phyloP scores from a whole-genome alignment of 2,797 vertebrate species.

The Phyllotis vaccarum region DNA sequence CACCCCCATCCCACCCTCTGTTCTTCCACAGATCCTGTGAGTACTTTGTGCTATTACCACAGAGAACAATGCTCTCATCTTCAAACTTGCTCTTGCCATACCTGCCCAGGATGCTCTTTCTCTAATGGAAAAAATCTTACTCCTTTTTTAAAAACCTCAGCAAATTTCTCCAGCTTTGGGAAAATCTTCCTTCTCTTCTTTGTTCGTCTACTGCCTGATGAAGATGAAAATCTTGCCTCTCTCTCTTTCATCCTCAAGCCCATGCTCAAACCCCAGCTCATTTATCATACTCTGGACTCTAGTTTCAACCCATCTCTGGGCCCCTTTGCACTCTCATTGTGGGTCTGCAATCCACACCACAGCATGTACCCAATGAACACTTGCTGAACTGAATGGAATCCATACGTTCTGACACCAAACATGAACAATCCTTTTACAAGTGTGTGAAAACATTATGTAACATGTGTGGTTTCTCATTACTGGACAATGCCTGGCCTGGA shows the following conservation, averaged over 20 bases:
- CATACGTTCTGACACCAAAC: not conserved
- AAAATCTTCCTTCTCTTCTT: not conserved
- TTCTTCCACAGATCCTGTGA: not conserved
- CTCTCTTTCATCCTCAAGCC: not conserved
- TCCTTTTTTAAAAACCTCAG: not conserved
- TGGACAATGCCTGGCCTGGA: not conserved
- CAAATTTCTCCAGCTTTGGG: not conserved
- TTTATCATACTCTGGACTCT: not conserved
- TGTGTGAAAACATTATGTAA: not conserved
- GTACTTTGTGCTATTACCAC: rapidly evolving
- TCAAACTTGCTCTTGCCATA: not conserved
- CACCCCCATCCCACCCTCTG: too few species aligned
- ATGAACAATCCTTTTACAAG: not conserved
- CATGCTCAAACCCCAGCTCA: not conserved
- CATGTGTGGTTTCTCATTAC: not conserved
- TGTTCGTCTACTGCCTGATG: not conserved
- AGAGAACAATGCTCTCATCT: not conserved
- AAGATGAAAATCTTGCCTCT: not conserved
- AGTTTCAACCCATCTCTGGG: not conserved
- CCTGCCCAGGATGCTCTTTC: not conserved
- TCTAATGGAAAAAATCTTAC: not conserved
- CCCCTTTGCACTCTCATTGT: not conserved
- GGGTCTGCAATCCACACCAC: not conserved
- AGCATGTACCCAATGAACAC: not conserved
- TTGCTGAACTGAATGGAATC: not conserved